A percentile compares a stretch with the other conserved stretches of the same genome.
Conservation (phyloP, 2,888 invertebrate genomes). For the Pomacea canaliculata region DNA sequence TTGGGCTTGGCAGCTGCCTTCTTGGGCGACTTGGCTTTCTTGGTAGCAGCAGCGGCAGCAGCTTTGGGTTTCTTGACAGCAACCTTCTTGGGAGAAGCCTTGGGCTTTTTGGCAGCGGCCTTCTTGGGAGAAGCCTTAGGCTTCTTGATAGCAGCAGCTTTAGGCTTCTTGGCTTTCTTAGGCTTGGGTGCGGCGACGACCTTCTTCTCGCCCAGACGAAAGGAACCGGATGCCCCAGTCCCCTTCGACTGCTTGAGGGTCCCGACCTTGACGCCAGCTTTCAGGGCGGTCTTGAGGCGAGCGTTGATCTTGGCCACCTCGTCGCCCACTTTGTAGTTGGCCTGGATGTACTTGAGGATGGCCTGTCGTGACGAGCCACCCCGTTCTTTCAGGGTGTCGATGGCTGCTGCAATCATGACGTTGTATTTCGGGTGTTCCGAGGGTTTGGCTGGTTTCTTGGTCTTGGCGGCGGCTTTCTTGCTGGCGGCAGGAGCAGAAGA, state of each 20-base stretch:
- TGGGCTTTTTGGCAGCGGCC: slow-evolving; percentile 7
- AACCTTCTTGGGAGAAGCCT: slow-evolving; percentile 29
- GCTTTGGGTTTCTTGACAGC: slow-evolving; percentile 20
- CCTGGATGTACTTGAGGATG: slow-evolving; percentile 66
- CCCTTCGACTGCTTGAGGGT: slow-evolving; percentile 55
- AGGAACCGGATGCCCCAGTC: slow-evolving; percentile 41
- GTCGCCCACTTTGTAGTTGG: slow-evolving; percentile 61
- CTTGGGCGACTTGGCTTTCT: slow-evolving; percentile 23
- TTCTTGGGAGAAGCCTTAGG: slow-evolving; percentile 3
- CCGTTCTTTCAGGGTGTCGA: slow-evolving; percentile 61
- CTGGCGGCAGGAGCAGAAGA: background rate
- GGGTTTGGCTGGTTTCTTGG: slow-evolving; percentile 31
- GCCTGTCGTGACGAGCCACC: slow-evolving; percentile 67
- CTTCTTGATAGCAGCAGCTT: slow-evolving; percentile 4
- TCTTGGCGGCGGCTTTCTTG: slow-evolving; percentile 8
- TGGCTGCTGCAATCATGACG: slow-evolving; percentile 65
- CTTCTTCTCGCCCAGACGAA: slow-evolving; percentile 39
- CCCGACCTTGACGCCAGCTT: slow-evolving; percentile 54
- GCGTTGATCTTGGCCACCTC: slow-evolving; percentile 45
- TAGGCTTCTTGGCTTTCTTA: slow-evolving; percentile 24
- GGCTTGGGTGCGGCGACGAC: slow-evolving; percentile 21
- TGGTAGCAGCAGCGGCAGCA: slow-evolving; percentile 13
- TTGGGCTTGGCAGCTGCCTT: slow-evolving; percentile 25
- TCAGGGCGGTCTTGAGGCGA: slow-evolving; percentile 59
- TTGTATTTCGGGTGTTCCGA: slow-evolving; percentile 50